A percentile compares a stretch with the other conserved stretches of the same genome.
phyloP scores from a whole-genome alignment of 1,140 invertebrate species.

The Lasaia peninsularis region DNA sequence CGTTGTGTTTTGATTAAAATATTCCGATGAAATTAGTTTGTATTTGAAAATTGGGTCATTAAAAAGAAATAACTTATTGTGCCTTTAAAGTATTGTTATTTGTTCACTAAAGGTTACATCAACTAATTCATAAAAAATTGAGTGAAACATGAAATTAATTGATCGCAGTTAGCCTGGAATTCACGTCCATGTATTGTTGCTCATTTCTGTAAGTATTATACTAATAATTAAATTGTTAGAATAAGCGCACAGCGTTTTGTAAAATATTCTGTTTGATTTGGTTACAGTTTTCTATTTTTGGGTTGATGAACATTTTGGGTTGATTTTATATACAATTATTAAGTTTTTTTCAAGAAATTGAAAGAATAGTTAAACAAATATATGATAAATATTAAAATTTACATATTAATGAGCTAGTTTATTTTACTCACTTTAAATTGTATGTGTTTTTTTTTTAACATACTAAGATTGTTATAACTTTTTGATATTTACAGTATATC shows the following conservation, averaged over 20 bases:
- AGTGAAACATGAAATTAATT: conserved; percentile 39
- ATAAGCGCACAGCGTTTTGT: background rate
- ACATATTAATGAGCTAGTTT: too few species aligned
- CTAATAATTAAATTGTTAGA: background rate
- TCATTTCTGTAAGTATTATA: conserved; percentile 68
- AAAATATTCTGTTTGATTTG: too few species aligned
- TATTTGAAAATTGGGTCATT: background rate
- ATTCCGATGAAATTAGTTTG: background rate
- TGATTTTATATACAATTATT: too few species aligned
- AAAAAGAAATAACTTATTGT: background rate
- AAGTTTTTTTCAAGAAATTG: too few species aligned
- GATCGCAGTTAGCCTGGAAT: conserved; percentile 43
- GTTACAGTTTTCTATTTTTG: too few species aligned
- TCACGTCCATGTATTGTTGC: conserved; percentile 74
- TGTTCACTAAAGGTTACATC: conserved; percentile 5
- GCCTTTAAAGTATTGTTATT: background rate
- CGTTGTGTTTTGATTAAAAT: conserved; percentile 21
- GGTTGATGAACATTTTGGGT: too few species aligned
- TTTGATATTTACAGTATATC: too few species aligned
- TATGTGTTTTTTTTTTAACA: too few species aligned
- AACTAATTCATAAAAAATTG: conserved; percentile 1
- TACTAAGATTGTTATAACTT: too few species aligned
- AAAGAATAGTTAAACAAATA: too few species aligned
- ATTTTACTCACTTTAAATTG: too few species aligned
- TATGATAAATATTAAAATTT: too few species aligned